Conservation (phyloP, 2,888 invertebrate genomes). For the Watsonalla binaria region DNA sequence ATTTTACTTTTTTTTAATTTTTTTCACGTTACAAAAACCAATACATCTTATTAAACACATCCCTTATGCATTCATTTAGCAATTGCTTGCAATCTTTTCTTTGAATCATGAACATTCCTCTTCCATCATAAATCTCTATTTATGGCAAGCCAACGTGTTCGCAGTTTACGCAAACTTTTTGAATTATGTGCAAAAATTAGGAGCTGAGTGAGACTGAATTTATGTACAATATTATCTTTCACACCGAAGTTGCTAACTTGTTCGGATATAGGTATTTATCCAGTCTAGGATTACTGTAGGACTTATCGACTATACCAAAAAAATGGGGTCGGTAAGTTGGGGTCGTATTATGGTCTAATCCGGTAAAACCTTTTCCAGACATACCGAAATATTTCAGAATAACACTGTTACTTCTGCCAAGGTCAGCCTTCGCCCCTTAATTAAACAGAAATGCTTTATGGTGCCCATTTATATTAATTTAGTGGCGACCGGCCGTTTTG, state of each 20-base stretch:
- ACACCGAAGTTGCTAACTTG: too few relatives aligned
- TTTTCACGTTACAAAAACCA: too few relatives aligned
- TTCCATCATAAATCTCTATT: background rate
- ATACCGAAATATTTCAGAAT: background rate
- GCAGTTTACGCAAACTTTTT: background rate
- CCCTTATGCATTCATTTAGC: too few relatives aligned
- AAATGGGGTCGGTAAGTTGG: too few relatives aligned
- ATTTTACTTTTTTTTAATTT: too few relatives aligned
- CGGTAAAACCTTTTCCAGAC: background rate
- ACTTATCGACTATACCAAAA: too few relatives aligned
- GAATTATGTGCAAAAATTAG: background rate
- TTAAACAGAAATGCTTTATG: slow-evolving; percentile 14
- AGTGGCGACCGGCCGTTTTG: slow-evolving; percentile 18
- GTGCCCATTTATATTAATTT: slow-evolving; percentile 38
- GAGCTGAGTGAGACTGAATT: too few relatives aligned
- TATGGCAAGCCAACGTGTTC: background rate
- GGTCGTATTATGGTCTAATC: too few relatives aligned
- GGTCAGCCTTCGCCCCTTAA: slow-evolving; percentile 18
- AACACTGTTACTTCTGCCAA: background rate
- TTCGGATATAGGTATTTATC: too few relatives aligned
- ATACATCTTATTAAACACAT: too few relatives aligned
- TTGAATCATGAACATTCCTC: background rate
- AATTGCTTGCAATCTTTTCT: background rate
- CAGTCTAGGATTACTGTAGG: too few relatives aligned
- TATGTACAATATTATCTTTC: too few relatives aligned